These are phyloP conservation scores for Rhinophrynus dorsalis DNA, from an alignment of 2,797 vertebrate genomes.

Conservation along the genomic window DNA sequence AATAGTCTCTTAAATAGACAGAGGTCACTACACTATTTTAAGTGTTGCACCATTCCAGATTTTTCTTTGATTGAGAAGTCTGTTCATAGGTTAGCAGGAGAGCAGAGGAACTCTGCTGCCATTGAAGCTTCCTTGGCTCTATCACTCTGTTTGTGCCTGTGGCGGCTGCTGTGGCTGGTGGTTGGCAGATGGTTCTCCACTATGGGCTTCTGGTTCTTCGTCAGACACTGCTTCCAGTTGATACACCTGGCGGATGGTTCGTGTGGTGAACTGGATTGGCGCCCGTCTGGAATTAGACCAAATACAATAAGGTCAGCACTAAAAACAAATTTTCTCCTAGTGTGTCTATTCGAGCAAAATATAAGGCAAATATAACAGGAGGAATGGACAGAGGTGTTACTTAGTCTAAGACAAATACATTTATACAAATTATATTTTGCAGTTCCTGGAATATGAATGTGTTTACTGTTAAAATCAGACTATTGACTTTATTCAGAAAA, in stretches of 20 bases:
- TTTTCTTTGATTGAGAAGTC: neutral
- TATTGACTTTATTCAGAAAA: too few species aligned
- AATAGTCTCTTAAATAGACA: conserved; percentile 4
- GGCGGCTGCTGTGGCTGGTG: conserved; percentile 19
- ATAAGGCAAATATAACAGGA: too few species aligned
- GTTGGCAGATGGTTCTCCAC: conserved; percentile 46
- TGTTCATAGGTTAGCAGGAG: neutral
- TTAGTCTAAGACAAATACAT: too few species aligned
- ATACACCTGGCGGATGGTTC: conserved; percentile 83
- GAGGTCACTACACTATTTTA: conserved; percentile 1
- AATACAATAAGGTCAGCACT: neutral
- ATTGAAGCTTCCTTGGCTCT: neutral
- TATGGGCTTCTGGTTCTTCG: conserved; percentile 66
- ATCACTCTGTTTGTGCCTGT: conserved; percentile 34
- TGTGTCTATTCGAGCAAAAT: too few species aligned
- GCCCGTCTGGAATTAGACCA: conserved; percentile 49
- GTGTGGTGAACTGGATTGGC: conserved; percentile 70
- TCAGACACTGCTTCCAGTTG: conserved; percentile 84
- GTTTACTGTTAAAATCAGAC: too few species aligned
- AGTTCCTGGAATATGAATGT: too few species aligned
- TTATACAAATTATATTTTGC: too few species aligned
- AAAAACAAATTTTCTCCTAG: too few species aligned
- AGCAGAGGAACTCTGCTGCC: neutral
- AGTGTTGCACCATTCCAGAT: neutral
- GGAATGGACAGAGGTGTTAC: too few species aligned